phyloP scores from a whole-genome alignment of 1,140 invertebrate species.

The Pomacea maculata region DNA sequence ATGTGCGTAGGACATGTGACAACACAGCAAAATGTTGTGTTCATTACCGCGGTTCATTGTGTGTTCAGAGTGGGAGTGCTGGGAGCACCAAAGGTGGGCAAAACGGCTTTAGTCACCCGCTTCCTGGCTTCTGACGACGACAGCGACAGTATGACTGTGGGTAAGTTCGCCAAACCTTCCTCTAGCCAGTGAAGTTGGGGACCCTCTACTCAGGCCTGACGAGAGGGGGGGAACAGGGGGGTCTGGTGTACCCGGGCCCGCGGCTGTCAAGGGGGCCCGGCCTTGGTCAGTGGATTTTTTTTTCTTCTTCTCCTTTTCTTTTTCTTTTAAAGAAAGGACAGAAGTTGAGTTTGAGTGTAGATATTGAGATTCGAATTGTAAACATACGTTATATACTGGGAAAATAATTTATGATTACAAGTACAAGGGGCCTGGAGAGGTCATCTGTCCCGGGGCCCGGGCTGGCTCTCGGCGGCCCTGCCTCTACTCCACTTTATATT shows the following conservation, averaged over 20 bases:
- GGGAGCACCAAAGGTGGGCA: conserved; percentile 85
- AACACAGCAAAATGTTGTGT: background rate
- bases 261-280: too few relatives aligned
- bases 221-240: background rate
- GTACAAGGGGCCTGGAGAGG: too few relatives aligned
- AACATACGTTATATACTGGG: too few relatives aligned
- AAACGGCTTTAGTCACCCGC: conserved; percentile 85
- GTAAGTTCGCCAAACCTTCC: background rate
- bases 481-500: background rate
- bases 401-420: too few relatives aligned
- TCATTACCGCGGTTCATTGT: background rate
- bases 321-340: too few relatives aligned
- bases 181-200: background rate
- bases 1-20: background rate
- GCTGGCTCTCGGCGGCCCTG: background rate
- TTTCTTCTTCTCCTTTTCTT: too few relatives aligned
- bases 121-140: conserved; percentile 92
- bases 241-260: too few relatives aligned
- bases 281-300: too few relatives aligned
- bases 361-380: too few relatives aligned
- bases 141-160: background rate
- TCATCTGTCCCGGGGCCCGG: too few relatives aligned
- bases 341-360: too few relatives aligned
- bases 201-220: too few relatives aligned
- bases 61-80: conserved; percentile 78